These are phyloP conservation scores for Pseudorhombus dupliciocellatus DNA, from an alignment of 2,113 vertebrate genomes.

Conservation along the genomic window DNA sequence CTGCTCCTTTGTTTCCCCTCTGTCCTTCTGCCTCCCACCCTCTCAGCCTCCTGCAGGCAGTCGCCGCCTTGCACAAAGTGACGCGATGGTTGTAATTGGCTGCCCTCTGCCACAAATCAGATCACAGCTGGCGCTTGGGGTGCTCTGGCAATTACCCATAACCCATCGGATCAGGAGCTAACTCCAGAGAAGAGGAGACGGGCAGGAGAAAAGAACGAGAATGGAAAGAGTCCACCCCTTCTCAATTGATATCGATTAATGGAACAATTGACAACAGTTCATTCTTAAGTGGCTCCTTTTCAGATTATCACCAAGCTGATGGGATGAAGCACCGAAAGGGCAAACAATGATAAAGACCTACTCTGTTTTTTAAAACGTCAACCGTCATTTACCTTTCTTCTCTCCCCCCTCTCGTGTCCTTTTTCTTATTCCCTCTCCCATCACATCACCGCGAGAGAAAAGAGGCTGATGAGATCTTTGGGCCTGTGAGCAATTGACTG, in stretches of 20 bases:
- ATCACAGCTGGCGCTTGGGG: constrained; percentile 64
- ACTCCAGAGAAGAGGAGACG: constrained; percentile 45
- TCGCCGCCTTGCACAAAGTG: constrained; percentile 76
- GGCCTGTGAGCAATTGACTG: constrained; percentile 67
- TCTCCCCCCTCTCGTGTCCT: background rate
- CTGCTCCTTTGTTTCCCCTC: background rate
- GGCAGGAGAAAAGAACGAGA: constrained; percentile 2
- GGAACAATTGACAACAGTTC: constrained; percentile 48
- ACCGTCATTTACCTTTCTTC: constrained; percentile 27
- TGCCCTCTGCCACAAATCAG: constrained; percentile 70
- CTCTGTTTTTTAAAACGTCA: constrained; percentile 28
- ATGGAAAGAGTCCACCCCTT: constrained; percentile 19
- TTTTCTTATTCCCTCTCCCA: constrained; percentile 25
- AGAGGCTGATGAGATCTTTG: constrained; percentile 59
- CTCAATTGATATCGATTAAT: constrained; percentile 24
- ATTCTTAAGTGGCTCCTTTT: constrained; percentile 47
- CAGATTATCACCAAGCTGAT: constrained; percentile 40
- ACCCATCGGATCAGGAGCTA: constrained; percentile 53
- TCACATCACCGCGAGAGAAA: constrained; percentile 31
- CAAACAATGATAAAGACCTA: constrained; percentile 19
- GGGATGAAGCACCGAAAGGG: constrained; percentile 10
- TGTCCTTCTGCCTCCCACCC: background rate
- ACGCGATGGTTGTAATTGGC: constrained; percentile 81
- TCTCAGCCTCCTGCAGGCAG: constrained; percentile 53
- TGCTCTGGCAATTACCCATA: constrained; percentile 62